Conservation (phyloP, 2,113 vertebrate species). For the Scomber colias region DNA sequence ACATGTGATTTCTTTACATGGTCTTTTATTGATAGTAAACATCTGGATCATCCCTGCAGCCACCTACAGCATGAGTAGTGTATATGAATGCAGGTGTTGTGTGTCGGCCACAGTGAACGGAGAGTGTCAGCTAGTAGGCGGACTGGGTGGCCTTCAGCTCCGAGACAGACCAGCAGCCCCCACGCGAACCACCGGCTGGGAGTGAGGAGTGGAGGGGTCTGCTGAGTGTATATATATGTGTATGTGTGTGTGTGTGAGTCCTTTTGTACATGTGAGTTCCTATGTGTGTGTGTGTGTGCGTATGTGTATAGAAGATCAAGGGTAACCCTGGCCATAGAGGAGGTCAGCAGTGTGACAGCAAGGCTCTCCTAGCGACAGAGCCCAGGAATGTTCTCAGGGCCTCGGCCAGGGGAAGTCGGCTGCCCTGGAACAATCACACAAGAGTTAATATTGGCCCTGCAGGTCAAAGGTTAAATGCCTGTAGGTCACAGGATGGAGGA, state of each 20-base stretch:
- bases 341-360: constrained; percentile 79
- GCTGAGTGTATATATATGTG: constrained; percentile 12
- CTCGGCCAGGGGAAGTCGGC: constrained; percentile 77
- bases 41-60: constrained; percentile 9
- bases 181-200: constrained; percentile 18
- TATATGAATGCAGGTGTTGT: constrained; percentile 39
- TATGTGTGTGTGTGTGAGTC: constrained; percentile 38
- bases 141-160: constrained; percentile 71
- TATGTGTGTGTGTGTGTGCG: constrained; percentile 59
- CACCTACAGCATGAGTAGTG: constrained; percentile 2
- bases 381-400: constrained; percentile 84
- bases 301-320: constrained; percentile 77
- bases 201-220: background rate
- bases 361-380: constrained; percentile 76
- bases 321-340: constrained; percentile 76
- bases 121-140: constrained; percentile 15
- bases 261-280: constrained; percentile 40
- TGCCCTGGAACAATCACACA: constrained; percentile 79
- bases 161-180: constrained; percentile 63
- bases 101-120: constrained; percentile 24
- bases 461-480: constrained; percentile 82
- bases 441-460: constrained; percentile 84
- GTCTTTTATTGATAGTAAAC: background rate
- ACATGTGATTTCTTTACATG: too few species aligned
- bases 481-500: constrained; percentile 77